Evolutionary conservation across 2,888 invertebrate genomes (phyloP), one percentile per base, ranked within the genome.

Genomic region (Erannis defoliaria): DNA sequence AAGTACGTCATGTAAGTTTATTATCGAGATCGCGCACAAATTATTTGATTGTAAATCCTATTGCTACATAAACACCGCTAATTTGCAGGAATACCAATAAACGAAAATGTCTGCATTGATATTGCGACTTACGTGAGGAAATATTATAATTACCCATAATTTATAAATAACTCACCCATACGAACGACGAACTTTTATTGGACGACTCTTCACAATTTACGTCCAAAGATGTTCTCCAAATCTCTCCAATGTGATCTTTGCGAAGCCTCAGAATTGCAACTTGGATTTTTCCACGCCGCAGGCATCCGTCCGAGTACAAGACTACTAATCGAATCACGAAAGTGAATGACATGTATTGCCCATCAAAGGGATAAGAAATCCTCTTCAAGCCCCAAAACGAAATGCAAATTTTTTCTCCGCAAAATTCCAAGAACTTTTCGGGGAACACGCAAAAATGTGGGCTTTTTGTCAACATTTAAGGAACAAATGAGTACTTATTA

Each of bases 381-480:
- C 33, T 18, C 45, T 8, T n/a, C n/a, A 21, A 16, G 29, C 37
- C 58, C 53, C 45, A 45, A 53, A 56, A 37, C 31, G 35, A 35
- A 60, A 60, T 60, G 49, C 55, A 49, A 55, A 60, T 60, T 46
- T 48, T 58, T 59, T 46, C 46, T 53, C 53, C 33, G 14, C 38
- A 21, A 18, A 40, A 48, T 35, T 42, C 33, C 53, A 33, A 40
- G 16, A 48, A 51, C n/a, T 29, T 53, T 53, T 33, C 38, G 19
- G 3, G 21, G 21, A 23, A 55, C 16, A 48, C 14, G 31, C 23
- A 37, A 26, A 43, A 45, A 18, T 37, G n/a, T 38, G 3, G 29
- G 31, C 33, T 42, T 57, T 50, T 43, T 18, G 19, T 14, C 29
- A 57, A 50, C 18, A 40, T 50, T 55, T 21, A 48, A 49, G 6